phyloP scores from a whole-genome alignment of 2,113 vertebrate genomes.

The Ramphastos sulfuratus region DNA sequence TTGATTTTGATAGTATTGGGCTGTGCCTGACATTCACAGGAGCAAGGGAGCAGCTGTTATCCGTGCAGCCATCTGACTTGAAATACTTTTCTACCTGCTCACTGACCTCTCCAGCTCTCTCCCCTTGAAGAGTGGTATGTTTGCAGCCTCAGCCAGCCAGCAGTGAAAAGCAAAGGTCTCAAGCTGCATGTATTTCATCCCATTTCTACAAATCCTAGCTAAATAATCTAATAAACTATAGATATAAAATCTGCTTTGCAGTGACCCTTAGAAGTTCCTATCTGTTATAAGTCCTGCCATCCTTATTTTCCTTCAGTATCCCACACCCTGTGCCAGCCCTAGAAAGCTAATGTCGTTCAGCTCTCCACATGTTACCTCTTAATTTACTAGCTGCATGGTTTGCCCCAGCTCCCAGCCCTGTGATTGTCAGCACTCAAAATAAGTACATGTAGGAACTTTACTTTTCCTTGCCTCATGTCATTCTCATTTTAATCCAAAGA shows the following conservation, averaged over 20 bases:
- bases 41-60: slow-evolving; percentile 5
- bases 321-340: neutral
- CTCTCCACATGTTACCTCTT: neutral
- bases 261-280: neutral
- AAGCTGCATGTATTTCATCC: neutral
- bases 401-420: neutral
- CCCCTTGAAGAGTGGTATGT: neutral
- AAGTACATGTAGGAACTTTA: neutral
- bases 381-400: neutral
- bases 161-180: neutral
- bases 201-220: neutral
- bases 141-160: neutral
- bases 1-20: neutral
- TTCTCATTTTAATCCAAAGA: neutral
- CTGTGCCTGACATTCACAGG: neutral
- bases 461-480: neutral
- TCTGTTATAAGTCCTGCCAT: neutral
- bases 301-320: neutral
- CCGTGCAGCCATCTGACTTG: slow-evolving; percentile 7
- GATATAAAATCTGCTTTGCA: neutral
- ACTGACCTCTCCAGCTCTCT: neutral
- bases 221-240: neutral
- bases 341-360: neutral
- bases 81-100: slow-evolving; percentile 28
- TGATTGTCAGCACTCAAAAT: neutral